phyloP scores from a whole-genome alignment of 1,140 invertebrate genomes.

The Drosophila ananassae region DNA sequence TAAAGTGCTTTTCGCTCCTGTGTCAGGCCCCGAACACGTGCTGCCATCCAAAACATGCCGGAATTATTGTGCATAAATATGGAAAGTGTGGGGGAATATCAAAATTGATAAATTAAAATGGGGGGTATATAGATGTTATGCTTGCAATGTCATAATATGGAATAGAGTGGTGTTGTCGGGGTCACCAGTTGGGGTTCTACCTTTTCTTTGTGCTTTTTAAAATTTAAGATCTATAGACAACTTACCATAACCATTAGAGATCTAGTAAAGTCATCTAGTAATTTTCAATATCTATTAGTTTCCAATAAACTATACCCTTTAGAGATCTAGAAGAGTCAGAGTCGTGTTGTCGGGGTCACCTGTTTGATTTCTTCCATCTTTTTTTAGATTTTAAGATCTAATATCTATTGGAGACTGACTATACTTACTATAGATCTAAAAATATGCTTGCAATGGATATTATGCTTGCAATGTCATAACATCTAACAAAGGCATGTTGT shows the following conservation, averaged over 20 bases:
- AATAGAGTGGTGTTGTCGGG: not conserved
- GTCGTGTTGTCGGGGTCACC: too few species aligned
- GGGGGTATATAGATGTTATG: not conserved
- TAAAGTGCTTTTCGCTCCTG: slow-evolving; percentile 35
- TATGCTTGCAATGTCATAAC: not conserved
- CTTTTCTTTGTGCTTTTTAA: too few species aligned
- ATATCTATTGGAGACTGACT: too few species aligned
- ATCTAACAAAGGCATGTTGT: too few species aligned
- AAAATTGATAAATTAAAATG: slow-evolving; percentile 5
- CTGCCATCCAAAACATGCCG: slow-evolving; percentile 32
- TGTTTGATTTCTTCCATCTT: too few species aligned
- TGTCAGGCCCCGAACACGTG: slow-evolving; percentile 47
- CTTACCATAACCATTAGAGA: not conserved
- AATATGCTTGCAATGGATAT: slow-evolving; percentile 4
- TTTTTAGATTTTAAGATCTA: too few species aligned
- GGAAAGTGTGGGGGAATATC: not conserved
- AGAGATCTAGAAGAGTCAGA: slow-evolving; percentile 1
- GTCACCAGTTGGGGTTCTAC: too few species aligned
- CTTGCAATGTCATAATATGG: not conserved
- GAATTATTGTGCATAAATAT: slow-evolving; percentile 16
- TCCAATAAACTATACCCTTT: not conserved
- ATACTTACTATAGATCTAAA: not conserved
- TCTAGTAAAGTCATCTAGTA: slow-evolving; percentile 1
- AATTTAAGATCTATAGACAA: too few species aligned
- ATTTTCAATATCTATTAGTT: too few species aligned